Evolutionary conservation across 2,888 invertebrate species (phyloP).

Genomic region (Tinea pellionella): DNA sequence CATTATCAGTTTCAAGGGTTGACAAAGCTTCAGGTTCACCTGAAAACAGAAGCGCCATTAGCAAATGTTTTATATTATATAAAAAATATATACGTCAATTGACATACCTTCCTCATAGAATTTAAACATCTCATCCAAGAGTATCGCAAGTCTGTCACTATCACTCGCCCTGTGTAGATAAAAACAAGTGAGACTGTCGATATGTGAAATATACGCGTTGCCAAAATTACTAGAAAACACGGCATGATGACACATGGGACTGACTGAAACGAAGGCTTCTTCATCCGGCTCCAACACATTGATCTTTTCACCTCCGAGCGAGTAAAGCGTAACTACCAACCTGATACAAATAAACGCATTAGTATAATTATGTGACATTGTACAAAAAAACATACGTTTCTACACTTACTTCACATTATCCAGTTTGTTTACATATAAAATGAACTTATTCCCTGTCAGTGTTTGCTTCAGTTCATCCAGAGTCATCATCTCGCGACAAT

Average conservation of each 20-base stretch:
- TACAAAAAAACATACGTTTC: neutral
- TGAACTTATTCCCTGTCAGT: conserved; percentile 50
- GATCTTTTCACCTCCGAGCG: conserved; percentile 57
- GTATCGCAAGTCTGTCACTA: conserved; percentile 52
- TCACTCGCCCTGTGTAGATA: conserved; percentile 72
- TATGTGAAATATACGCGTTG: conserved; percentile 68
- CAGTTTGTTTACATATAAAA: conserved; percentile 39
- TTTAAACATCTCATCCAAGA: conserved; percentile 71
- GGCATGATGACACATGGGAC: conserved; percentile 72
- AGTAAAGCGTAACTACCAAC: conserved; percentile 74
- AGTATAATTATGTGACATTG: neutral
- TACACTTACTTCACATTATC: neutral
- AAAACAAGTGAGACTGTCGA: conserved; percentile 68
- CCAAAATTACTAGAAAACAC: conserved; percentile 71
- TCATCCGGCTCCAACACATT: conserved; percentile 63
- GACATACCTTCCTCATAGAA: conserved; percentile 57
- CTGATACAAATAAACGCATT: conserved; percentile 47
- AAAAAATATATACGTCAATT: neutral
- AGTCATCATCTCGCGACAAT: conserved; percentile 41
- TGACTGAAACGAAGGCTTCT: conserved; percentile 59
- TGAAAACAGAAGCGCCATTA: conserved; percentile 21
- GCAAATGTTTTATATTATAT: conserved; percentile 6
- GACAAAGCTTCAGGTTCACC: conserved; percentile 47
- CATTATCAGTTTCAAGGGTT: conserved; percentile 51
- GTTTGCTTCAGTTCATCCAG: conserved; percentile 61